Evolutionary conservation across 2,113 vertebrate genomes (phyloP).

Genomic region (Equus przewalskii): DNA sequence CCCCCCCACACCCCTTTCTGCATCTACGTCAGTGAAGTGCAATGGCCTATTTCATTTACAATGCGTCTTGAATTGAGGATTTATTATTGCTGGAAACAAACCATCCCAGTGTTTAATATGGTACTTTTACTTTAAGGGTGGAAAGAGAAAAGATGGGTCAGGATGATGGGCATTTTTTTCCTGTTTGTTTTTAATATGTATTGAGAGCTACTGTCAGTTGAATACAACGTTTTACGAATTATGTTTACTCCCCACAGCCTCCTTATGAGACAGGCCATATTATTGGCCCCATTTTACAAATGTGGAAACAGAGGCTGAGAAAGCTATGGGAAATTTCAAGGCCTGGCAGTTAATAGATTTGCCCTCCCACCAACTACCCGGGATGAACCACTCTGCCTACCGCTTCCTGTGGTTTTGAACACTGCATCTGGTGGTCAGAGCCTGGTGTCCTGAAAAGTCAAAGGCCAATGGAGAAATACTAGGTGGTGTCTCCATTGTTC

Average conservation of each 20-base stretch:
- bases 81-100: neutral
- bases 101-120: neutral
- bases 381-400: neutral
- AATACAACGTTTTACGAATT: neutral
- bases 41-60: neutral
- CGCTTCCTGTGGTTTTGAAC: neutral
- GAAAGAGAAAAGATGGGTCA: neutral
- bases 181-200: neutral
- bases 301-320: neutral
- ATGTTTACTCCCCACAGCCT: neutral
- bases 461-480: neutral
- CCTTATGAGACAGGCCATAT: neutral
- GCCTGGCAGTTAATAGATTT: neutral
- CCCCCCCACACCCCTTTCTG: neutral
- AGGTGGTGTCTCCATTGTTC: neutral
- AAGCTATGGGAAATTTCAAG: neutral
- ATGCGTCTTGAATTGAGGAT: neutral
- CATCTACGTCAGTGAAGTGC: neutral
- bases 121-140: neutral
- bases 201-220: neutral
- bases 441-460: neutral
- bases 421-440: neutral
- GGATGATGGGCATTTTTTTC: neutral
- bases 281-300: neutral
- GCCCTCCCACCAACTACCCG: neutral